Evolutionary conservation across 2,113 vertebrate species (phyloP), one percentile per base, ranked within the genome.

Genomic region (Tenrec ecaudatus): DNA sequence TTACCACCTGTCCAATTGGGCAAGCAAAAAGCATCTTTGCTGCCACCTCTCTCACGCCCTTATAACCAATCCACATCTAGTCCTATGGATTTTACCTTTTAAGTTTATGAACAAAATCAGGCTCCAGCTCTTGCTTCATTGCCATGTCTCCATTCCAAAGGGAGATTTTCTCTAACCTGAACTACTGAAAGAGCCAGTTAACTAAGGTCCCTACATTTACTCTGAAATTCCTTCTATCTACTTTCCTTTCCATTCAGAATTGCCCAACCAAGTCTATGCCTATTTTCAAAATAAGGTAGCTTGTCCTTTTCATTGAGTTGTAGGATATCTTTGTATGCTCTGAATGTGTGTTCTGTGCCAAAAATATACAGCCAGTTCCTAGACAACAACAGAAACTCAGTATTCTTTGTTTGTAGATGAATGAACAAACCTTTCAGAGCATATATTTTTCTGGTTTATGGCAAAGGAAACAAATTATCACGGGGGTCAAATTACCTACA

Each of bases 221-320:
- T 47, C 38, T 78, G 27, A 4, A 11, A 5, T n/a, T 91, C 15
- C 17, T 79, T 17, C 33, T 71, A 68, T 75, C 2, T 14, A 58
- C 29, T 47, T 22, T 77, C 10, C 29, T 47, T 22, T 77, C 10
- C 2, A 91, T 11, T 27, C 66, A 53, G 20, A 79, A 79, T 14
- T 68, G 22, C n/a, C 71, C 79, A 15, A 73, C 38, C 80, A 90
- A 92, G 29, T 36, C 64, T 88, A 62, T 89, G 33, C 53, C 68
- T 87, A 38, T 57, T 89, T 75, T 85, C 60, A 82, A 53, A 92
- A 43, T 17, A 88, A 36, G 22, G 6, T 33, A 60, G 19, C 69
- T 86, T 68, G 16, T 75, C 36, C 76, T 80, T 82, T 90, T 75
- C 93, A 62, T 47, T 90, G 58, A 33, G 43, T 76, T 92, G 76